phyloP scores from a whole-genome alignment of 2,797 vertebrate species.

The Cossypha niveicapilla region DNA sequence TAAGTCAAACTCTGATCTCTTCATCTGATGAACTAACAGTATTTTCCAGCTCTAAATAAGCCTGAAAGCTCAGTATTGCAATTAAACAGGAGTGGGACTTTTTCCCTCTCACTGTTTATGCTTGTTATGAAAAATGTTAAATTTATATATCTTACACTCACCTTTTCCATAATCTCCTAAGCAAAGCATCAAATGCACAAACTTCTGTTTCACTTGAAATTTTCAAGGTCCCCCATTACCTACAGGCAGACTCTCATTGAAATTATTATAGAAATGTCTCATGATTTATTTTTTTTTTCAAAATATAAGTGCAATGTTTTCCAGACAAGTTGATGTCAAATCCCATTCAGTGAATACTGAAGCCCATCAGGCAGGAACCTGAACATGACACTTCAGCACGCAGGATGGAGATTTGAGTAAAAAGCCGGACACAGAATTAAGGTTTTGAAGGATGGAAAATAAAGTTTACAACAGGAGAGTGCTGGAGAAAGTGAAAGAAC shows the following conservation, averaged over 20 bases:
- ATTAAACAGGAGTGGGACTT: not conserved
- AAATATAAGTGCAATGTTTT: not conserved
- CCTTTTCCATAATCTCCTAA: not conserved
- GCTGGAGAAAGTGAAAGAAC: not conserved
- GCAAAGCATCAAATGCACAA: not conserved
- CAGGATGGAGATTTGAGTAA: not conserved
- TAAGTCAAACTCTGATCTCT: not conserved
- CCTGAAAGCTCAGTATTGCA: not conserved
- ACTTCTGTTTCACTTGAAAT: not conserved
- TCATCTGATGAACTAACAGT: not conserved
- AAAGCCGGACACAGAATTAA: not conserved
- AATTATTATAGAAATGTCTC: not conserved
- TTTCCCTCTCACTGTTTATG: not conserved
- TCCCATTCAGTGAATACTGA: not conserved
- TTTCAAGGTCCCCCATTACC: not conserved
- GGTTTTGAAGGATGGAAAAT: not conserved
- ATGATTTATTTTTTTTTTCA: not conserved
- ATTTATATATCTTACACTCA: not conserved
- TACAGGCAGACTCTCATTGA: not conserved
- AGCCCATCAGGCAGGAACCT: not conserved
- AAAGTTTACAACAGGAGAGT: not conserved
- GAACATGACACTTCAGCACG: not conserved
- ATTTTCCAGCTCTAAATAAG: not conserved
- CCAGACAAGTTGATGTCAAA: not conserved
- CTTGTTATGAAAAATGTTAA: not conserved